Conservation (phyloP, 2,888 invertebrate species). For the Melieria picta region DNA sequence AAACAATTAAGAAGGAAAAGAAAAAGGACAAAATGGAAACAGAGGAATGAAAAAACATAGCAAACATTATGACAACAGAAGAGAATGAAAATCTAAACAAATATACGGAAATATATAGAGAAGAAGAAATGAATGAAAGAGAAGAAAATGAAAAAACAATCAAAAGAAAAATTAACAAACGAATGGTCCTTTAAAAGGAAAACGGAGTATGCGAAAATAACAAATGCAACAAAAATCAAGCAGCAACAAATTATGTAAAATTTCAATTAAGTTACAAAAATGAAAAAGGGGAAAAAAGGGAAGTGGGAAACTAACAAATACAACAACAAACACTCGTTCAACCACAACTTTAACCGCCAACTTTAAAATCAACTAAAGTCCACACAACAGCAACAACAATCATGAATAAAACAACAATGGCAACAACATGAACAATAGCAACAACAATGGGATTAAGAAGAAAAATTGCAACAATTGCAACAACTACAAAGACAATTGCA, state of each 20-base stretch:
- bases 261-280: no score
- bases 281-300: no score
- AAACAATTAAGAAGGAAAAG: neutral
- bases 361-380: neutral
- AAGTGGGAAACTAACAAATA: no score
- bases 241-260: no score
- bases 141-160: no score
- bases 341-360: no score
- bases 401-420: neutral
- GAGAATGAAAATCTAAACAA: no score
- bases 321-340: no score
- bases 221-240: neutral
- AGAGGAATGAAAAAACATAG: no score
- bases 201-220: conserved; percentile 1
- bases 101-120: no score
- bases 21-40: neutral
- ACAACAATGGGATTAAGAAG: conserved; percentile 2
- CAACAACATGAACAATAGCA: neutral
- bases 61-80: no score
- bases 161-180: neutral
- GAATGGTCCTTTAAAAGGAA: conserved; percentile 14
- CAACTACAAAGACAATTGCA: neutral
- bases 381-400: neutral
- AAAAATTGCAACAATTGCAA: neutral
- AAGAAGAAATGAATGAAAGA: no score